Percentiles rank a stretch among this genome's conserved stretches.
Conservation (phyloP, 1,140 invertebrate genomes). For the Glomeris maerens region DNA sequence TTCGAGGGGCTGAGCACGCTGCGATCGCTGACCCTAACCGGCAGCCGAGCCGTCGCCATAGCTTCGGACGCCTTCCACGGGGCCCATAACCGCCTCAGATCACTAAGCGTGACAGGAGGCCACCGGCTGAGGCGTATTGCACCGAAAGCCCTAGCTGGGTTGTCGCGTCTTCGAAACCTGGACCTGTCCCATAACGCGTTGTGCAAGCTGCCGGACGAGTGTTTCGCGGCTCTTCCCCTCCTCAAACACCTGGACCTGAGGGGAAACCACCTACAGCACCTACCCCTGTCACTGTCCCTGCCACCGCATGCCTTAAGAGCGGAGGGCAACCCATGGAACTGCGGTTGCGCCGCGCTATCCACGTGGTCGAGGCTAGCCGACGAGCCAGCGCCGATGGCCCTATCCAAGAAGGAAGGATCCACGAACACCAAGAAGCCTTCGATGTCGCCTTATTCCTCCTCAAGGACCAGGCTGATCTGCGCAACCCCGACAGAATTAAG, state of each 20-base stretch:
- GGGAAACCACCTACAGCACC: constrained; percentile 40
- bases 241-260: constrained; percentile 45
- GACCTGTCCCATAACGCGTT: constrained; percentile 48
- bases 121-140: constrained; percentile 46
- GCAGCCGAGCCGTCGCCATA: constrained; percentile 41
- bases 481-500: constrained; percentile 38
- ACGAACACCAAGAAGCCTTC: not conserved
- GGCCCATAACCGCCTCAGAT: constrained; percentile 35
- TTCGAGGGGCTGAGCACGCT: constrained; percentile 43
- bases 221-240: constrained; percentile 44
- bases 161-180: constrained; percentile 40
- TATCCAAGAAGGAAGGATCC: too few relatives aligned
- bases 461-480: constrained; percentile 39
- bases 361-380: constrained; percentile 47
- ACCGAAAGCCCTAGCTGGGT: constrained; percentile 50
- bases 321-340: constrained; percentile 53
- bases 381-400: constrained; percentile 30
- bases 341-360: constrained; percentile 45
- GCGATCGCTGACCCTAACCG: constrained; percentile 33
- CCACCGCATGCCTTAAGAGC: constrained; percentile 39
- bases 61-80: constrained; percentile 51
- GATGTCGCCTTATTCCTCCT: not conserved
- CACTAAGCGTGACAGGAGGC: constrained; percentile 43
- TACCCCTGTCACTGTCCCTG: constrained; percentile 39
- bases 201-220: constrained; percentile 39